A percentile compares a stretch with the other conserved stretches of the same genome.
These are phyloP conservation scores for Upupa epops DNA, from an alignment of 2,113 vertebrate species.

Conservation along the genomic window DNA sequence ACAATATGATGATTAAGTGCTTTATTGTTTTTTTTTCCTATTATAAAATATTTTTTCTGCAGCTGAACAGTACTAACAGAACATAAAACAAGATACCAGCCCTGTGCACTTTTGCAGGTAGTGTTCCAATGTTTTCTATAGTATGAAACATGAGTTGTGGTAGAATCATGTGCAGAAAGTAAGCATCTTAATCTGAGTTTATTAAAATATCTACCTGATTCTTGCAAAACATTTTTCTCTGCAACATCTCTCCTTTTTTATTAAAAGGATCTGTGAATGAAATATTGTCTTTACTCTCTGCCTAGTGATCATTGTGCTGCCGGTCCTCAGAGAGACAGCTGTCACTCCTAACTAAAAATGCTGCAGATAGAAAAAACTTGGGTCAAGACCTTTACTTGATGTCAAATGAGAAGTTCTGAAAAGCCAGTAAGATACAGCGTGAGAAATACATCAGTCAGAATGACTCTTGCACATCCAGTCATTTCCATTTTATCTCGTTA, in stretches of 20 bases:
- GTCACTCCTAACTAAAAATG: background rate
- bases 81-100: background rate
- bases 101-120: background rate
- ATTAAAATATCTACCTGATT: background rate
- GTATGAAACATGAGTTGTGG: background rate
- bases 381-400: background rate
- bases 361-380: background rate
- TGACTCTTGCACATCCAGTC: constrained; percentile 64
- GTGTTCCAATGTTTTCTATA: background rate
- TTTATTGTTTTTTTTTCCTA: background rate
- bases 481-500: constrained; percentile 50
- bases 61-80: background rate
- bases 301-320: background rate
- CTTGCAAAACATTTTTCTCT: background rate
- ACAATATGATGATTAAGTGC: background rate
- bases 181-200: background rate
- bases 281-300: background rate
- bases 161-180: background rate
- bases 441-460: background rate
- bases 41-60: background rate
- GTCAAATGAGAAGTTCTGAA: background rate
- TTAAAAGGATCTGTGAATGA: background rate
- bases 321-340: background rate
- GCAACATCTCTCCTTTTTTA: background rate
- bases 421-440: background rate